Percentiles rank a stretch among this genome's conserved stretches.
These are phyloP conservation scores for Elgonia sp. DNA, from an alignment of 2,888 invertebrate species.

Conservation along the genomic window DNA sequence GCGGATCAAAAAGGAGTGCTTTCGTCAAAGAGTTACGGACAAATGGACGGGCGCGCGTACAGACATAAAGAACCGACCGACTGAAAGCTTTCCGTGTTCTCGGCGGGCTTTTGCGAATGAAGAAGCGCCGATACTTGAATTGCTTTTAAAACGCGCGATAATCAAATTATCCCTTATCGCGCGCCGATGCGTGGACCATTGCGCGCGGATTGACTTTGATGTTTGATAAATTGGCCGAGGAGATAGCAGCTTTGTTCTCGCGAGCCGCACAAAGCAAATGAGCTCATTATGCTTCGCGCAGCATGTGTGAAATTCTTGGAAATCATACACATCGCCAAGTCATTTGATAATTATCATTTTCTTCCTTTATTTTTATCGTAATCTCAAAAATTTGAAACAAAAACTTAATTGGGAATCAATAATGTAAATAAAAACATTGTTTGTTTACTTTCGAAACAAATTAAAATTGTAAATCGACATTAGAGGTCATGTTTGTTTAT, in stretches of 20 bases:
- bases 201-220: slow-evolving; percentile 69
- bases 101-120: slow-evolving; percentile 55
- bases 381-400: no score
- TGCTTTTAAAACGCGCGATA: slow-evolving; percentile 69
- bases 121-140: slow-evolving; percentile 64
- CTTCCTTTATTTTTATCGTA: no score
- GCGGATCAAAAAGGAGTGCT: slow-evolving; percentile 46
- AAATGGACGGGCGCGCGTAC: slow-evolving; percentile 57
- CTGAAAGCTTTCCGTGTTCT: slow-evolving; percentile 65
- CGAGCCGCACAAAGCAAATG: slow-evolving; percentile 49
- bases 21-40: slow-evolving; percentile 58
- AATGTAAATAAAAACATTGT: no score
- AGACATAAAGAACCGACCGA: slow-evolving; percentile 64
- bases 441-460: no score
- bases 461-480: no score
- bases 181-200: slow-evolving; percentile 56
- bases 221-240: slow-evolving; percentile 68
- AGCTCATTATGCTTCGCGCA: slow-evolving; percentile 43
- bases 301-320: slow-evolving; percentile 41
- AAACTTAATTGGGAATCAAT: no score
- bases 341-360: background rate
- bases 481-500: no score
- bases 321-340: slow-evolving; percentile 30
- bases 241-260: slow-evolving; percentile 65
- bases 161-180: slow-evolving; percentile 70